These are phyloP conservation scores for Sphaeridia pumilis DNA, from an alignment of 2,888 invertebrate genomes.

Conservation along the genomic window DNA sequence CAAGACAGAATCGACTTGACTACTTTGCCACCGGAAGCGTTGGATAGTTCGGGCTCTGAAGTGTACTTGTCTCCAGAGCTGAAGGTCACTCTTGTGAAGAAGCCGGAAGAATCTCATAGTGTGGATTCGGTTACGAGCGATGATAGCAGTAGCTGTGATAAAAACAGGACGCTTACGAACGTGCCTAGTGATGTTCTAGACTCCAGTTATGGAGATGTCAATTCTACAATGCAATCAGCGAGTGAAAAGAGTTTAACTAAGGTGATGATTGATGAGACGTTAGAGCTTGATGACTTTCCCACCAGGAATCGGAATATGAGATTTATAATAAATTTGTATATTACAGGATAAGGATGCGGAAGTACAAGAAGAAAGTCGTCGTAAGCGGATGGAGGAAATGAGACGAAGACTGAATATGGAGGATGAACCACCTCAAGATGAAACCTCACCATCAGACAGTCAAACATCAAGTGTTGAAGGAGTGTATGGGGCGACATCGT, in stretches of 20 bases:
- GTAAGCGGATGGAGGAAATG: conserved; percentile 69
- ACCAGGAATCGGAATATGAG: conserved; percentile 38
- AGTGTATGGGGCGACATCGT: conserved; percentile 50
- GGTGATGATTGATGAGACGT: no score
- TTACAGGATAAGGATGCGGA: conserved; percentile 7
- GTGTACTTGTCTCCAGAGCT: conserved; percentile 22
- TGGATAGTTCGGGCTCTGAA: conserved; percentile 24
- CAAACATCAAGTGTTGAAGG: conserved; percentile 68
- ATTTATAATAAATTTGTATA: no score
- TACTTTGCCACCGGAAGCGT: conserved; percentile 24
- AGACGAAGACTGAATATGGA: conserved; percentile 54
- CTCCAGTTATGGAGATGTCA: no score
- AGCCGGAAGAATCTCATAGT: background rate
- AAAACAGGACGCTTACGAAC: background rate
- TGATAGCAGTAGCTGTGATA: conserved; percentile 8
- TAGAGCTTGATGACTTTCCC: no score
- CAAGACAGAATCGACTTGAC: conserved; percentile 21
- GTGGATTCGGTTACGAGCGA: conserved; percentile 5
- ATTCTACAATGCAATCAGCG: no score
- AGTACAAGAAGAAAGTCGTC: conserved; percentile 41
- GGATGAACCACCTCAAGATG: conserved; percentile 48
- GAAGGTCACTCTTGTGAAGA: conserved; percentile 9
- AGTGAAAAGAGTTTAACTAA: no score
- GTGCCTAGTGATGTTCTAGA: no score
- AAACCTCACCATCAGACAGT: conserved; percentile 57